Percentiles rank a stretch among this genome's conserved stretches.
phyloP scores from a whole-genome alignment of 2,113 vertebrate species.

The Lipophrys pholis region DNA sequence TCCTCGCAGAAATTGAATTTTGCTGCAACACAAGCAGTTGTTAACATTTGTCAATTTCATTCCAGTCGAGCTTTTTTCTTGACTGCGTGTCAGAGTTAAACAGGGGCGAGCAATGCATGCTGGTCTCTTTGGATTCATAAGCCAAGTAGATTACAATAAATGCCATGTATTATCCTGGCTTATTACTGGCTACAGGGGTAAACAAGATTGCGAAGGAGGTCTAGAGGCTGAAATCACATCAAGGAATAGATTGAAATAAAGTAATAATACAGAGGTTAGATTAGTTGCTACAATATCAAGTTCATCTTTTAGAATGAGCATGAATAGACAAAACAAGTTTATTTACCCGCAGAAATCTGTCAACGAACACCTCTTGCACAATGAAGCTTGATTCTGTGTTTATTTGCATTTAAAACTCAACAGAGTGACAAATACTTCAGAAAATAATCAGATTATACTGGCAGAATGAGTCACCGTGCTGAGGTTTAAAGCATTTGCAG shows the following conservation, averaged over 20 bases:
- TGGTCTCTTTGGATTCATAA: conserved; percentile 27
- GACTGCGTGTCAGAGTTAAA: neutral
- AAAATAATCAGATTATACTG: no score
- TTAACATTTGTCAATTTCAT: conserved; percentile 18
- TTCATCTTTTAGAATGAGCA: neutral
- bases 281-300: neutral
- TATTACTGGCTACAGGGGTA: conserved; percentile 9
- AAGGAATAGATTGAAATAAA: conserved; percentile 33
- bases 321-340: no score
- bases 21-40: neutral
- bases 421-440: neutral
- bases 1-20: neutral
- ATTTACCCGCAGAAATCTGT: neutral
- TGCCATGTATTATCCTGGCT: conserved; percentile 19
- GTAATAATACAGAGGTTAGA: neutral
- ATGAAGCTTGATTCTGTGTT: neutral
- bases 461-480: neutral
- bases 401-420: neutral
- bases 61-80: neutral
- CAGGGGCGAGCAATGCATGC: neutral
- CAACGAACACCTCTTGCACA: neutral
- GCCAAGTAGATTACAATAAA: conserved; percentile 34
- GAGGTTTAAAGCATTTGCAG: neutral
- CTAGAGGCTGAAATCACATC: conserved; percentile 27
- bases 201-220: conserved; percentile 16